Conservation (phyloP, 2,888 invertebrate species). For the Latheticus oryzae region DNA sequence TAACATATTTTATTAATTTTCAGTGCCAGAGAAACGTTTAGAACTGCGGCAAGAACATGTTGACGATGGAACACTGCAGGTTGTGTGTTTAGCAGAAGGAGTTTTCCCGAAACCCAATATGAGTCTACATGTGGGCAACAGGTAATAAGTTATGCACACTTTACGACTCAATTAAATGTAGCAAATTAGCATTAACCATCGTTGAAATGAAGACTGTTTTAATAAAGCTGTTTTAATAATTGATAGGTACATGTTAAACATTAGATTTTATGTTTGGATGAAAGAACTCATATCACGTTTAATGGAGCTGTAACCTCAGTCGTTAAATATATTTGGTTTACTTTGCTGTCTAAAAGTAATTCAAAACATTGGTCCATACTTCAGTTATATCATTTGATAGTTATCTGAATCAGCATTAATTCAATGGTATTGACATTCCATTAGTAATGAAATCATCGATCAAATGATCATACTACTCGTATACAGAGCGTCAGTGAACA, state of each 20-base stretch:
- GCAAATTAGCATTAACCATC: conserved; percentile 30
- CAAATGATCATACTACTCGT: too few species aligned
- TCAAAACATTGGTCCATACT: too few species aligned
- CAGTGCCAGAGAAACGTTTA: conserved; percentile 70
- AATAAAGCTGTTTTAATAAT: conserved; percentile 30
- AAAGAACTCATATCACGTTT: conserved; percentile 29
- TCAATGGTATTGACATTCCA: too few species aligned
- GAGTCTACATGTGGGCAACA: conserved; percentile 64
- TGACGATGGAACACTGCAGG: conserved; percentile 69
- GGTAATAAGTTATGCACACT: conserved; percentile 50
- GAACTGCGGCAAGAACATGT: conserved; percentile 69
- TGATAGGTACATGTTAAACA: conserved; percentile 20
- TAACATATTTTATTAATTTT: conserved; percentile 45
- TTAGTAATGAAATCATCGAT: too few species aligned
- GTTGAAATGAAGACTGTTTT: conserved; percentile 25
- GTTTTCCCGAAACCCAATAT: conserved; percentile 72
- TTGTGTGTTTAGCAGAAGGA: conserved; percentile 71
- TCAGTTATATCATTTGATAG: too few species aligned
- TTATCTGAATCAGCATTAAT: too few species aligned
- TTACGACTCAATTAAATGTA: conserved; percentile 30
- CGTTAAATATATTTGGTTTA: conserved; percentile 14
- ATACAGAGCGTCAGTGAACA: too few species aligned
- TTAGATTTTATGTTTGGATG: conserved; percentile 22
- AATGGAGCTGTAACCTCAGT: conserved; percentile 26
- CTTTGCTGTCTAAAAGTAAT: too few species aligned